Base-by-base conservation (phyloP, 2,113 vertebrate species). In the Colinus virginianus region DNA sequence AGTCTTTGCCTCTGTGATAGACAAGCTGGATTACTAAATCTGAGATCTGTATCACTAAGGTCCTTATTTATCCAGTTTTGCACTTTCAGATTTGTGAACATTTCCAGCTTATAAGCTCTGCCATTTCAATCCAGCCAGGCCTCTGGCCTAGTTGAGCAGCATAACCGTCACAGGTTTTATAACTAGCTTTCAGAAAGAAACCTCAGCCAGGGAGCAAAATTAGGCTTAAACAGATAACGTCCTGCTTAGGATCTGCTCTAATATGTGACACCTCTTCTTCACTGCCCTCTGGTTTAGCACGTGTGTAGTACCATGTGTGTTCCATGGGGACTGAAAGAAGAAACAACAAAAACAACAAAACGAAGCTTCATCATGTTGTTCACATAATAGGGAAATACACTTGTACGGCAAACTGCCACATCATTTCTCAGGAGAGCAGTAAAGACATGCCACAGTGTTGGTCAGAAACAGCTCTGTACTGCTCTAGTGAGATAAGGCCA, bases 261-360 rank as follows among this genome's bases (percentile, higher is more conserved):
- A 5, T 0, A 0, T 21, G 22, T n/a, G 62, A 43, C 26, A 68
- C 4, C 18, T 76, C 81, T 66, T 56, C 36, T 56, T 62, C 49
- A 11, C 53, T 74, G 34, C 59, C 23, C 72, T 42, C 19, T 49
- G 63, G 49, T 42, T 67, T n/a, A 86, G 18, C 2, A 2, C 17
- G 38, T 4, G 4, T 51, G 20, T 20, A 22, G 30, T 30, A 38
- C 40, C 5, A n/a, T 0, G 0, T 32, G 19, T 23, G 9, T 51
- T 71, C 38, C 40, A 88, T 34, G 19, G 48, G 16, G 12, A 68
- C 9, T 0, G 7, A 68, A 78, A 13, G 17, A 84, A 81, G 43
- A 21, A 80, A 63, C 55, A 43, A 55, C 19, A 84, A 61, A 78
- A 84, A 12, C 43, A 88, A 64, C 18, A 53, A 83, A 53, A 51